Evolutionary conservation across 2,888 invertebrate species (phyloP), one percentile per base, ranked within the genome.

Genomic region (Trachelus troglodyta): DNA sequence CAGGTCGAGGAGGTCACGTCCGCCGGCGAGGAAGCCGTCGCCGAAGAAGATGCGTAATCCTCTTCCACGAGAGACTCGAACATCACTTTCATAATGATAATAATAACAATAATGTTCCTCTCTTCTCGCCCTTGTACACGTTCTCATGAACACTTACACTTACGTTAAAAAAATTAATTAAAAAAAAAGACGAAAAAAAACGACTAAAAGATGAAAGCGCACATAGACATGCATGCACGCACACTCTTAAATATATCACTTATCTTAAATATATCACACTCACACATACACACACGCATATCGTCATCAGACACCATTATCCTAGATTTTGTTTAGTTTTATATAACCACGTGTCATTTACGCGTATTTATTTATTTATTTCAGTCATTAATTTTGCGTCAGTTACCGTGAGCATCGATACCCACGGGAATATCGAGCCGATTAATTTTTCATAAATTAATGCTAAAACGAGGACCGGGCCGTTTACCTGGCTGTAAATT

Each of bases 1-100:
- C 69, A 77, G 4, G 69, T 77, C 11, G 79, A 81, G 73, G 83
- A 80, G 77, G 80, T 68, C 33, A 75, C 75, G 73, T 75, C 77
- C 33, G 80, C 77, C 34, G 79, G 81, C 68, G 79, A 83, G 74
- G 80, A 80, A 75, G 80, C 75, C 68, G 37, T 77, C 69, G 81
- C 81, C n/a, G 81, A 40, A 87, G 80, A 83, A 30, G 86, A 88
- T 34, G 83, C 83, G 81, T 88, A 86, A 86, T 79, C 34, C 15
- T 68, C 69, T 15, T 75, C 74, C 73, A 12, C 33, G 56, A 40
- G 31, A 30, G 12, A 30, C 69, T 12, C 69, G 0, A 11, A 30
- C 69, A 12, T 31, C 23, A 12, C 31, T 30, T 31, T 30, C 30
- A 30, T 69, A 30, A 69, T 69, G 4, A 31, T 35, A 35, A 35